phyloP scores from a whole-genome alignment of 35 echinoderm and acorn worm species.

The Strongylocentrotus purpuratus region DNA sequence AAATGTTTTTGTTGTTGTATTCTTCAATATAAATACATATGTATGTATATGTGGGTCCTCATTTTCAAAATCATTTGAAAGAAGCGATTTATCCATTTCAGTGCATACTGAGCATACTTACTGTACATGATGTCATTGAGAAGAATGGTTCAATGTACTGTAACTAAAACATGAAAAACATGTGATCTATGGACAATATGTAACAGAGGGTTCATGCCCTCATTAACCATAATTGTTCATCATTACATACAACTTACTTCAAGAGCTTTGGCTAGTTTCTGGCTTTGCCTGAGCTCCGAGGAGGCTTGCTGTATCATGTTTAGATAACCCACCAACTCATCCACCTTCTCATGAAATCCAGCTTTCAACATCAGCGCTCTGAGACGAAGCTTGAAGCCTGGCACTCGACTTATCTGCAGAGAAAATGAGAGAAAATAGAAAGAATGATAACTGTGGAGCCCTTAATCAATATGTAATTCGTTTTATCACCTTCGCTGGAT shows the following conservation, averaged over 20 bases:
- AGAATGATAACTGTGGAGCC: not conserved
- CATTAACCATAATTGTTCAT: not conserved
- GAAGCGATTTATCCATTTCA: too few relatives aligned
- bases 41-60: too few relatives aligned
- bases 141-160: too few relatives aligned
- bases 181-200: too few relatives aligned
- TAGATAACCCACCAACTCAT: conserved; percentile 63
- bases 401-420: conserved; percentile 77
- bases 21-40: too few relatives aligned
- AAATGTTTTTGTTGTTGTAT: too few relatives aligned
- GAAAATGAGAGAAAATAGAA: not conserved
- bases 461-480: not conserved
- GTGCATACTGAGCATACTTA: too few relatives aligned
- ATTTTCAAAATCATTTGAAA: too few relatives aligned
- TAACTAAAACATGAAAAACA: too few relatives aligned
- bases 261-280: conserved; percentile 95
- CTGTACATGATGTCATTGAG: too few relatives aligned
- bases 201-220: too few relatives aligned
- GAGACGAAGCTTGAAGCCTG: conserved; percentile 71
- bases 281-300: conserved; percentile 78
- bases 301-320: conserved; percentile 69
- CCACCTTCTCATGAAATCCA: conserved; percentile 82
- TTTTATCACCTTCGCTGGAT: too few relatives aligned
- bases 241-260: conserved; percentile 61
- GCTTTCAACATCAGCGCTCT: conserved; percentile 86